Evolutionary conservation across 2,888 invertebrate species (phyloP), one percentile per base, ranked within the genome.

Genomic region (Agrochola macilenta): DNA sequence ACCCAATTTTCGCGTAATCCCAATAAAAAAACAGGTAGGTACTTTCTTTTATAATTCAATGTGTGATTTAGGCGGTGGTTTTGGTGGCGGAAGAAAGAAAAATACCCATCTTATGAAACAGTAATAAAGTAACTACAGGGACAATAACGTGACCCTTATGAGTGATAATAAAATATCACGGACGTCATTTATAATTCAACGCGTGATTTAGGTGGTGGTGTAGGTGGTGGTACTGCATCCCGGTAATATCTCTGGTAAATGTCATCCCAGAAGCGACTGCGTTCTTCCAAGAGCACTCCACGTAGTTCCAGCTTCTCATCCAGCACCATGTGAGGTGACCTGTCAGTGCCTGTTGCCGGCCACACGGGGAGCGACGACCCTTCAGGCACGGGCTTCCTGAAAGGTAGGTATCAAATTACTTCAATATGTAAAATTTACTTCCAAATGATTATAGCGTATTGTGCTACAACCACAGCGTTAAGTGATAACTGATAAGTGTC

Each of bases 241-340:
- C 39, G 57, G 46, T 90, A 89, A 69, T 90, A 78, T 74, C 74
- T 81, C 12, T 87, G 76, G 60, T 92, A 91, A 54, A 91, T 89
- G 11, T 74, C 72, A 8, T 90, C 87, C 92, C 90, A 92, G 70
- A 92, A 90, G 9, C 57, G 65, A 26, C 76, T 72, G 49, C 91
- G 87, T 65, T 88, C 71, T 52, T 89, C 78, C n/a, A 79, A 66
- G 23, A 68, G 66, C 84, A 68, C 79, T 0, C 76, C 87, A 23
- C 81, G 83, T 14, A 92, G 76, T 77, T 90, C 83, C 68, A 89
- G 12, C 14, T 84, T 85, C 23, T 85, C 70, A 30, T 88, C 87
- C 9, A 92, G 74, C 7, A 87, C 87, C 90, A 91, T 90, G 69
- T 91, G 77, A 0, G 90, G 91, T 30, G 89, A 82, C 49, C 87